Conservation (phyloP, 2,797 vertebrate species). For the Cichlasoma orientale region DNA sequence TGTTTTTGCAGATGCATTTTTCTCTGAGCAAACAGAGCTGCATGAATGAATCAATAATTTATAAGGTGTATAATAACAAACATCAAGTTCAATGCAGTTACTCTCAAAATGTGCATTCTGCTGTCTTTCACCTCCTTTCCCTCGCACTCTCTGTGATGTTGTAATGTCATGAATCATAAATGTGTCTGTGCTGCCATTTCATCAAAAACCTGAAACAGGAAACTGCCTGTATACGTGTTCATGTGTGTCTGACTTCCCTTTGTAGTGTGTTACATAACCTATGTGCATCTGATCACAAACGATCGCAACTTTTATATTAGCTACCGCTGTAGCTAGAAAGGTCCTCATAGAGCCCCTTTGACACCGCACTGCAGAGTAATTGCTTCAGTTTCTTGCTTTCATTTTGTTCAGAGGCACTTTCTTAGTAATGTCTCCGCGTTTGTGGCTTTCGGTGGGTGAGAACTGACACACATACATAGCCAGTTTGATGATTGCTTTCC, state of each 20-base stretch:
- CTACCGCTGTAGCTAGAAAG: constrained; percentile 6
- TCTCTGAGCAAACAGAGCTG: not conserved
- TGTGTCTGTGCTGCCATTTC: constrained; percentile 7
- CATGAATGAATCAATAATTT: not conserved
- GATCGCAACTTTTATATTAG: constrained; percentile 6
- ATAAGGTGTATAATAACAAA: not conserved
- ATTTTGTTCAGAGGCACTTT: not conserved
- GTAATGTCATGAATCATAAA: not conserved
- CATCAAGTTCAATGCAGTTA: not conserved
- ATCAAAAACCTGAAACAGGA: constrained; percentile 63
- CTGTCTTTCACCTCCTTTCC: not conserved
- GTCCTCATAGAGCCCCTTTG: not conserved
- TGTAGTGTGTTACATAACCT: constrained; percentile 24
- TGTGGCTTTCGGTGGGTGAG: not conserved
- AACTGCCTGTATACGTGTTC: constrained; percentile 24
- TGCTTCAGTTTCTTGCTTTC: not conserved
- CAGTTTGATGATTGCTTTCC: not conserved
- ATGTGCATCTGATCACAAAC: constrained; percentile 4
- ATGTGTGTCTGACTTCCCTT: constrained; percentile 30
- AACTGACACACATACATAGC: not conserved
- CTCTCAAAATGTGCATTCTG: not conserved
- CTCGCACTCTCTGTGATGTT: not conserved
- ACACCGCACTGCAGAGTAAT: not conserved
- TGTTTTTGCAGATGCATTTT: constrained; percentile 7
- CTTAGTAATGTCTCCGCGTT: not conserved